Percentiles rank a stretch among this genome's conserved stretches.
These are phyloP conservation scores for Lissocephala sabroskyi DNA, from an alignment of 2,888 invertebrate genomes.

Conservation along the genomic window DNA sequence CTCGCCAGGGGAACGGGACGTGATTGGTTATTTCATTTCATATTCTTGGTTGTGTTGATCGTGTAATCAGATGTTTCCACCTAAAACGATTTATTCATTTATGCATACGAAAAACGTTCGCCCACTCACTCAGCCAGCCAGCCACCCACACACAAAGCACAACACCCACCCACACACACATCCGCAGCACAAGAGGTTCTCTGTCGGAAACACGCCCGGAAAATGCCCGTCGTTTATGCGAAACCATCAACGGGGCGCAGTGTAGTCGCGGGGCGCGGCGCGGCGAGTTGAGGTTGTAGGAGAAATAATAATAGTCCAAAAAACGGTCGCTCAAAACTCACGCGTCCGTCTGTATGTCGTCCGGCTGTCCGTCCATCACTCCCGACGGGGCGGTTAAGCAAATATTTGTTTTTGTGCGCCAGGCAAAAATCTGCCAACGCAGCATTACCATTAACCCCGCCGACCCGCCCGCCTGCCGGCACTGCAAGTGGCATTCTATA, in stretches of 20 bases:
- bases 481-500: neutral
- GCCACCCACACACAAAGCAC: neutral
- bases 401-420: neutral
- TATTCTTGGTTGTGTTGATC: too few relatives aligned
- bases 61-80: too few relatives aligned
- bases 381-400: neutral
- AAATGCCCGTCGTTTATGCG: neutral
- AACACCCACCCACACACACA: neutral
- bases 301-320: too few relatives aligned
- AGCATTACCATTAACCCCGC: too few relatives aligned
- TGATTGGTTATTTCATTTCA: neutral
- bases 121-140: conserved; percentile 1
- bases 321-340: neutral
- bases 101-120: conserved; percentile 2
- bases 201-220: conserved; percentile 4
- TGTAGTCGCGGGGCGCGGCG: too few relatives aligned
- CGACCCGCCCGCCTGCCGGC: too few relatives aligned
- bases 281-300: too few relatives aligned
- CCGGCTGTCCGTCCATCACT: neutral
- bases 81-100: neutral
- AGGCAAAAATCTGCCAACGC: too few relatives aligned
- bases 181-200: neutral
- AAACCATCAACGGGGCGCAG: neutral
- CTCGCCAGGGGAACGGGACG: too few relatives aligned
- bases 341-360: neutral